Conservation (phyloP, 2,113 vertebrate species). For the Aix galericulata region DNA sequence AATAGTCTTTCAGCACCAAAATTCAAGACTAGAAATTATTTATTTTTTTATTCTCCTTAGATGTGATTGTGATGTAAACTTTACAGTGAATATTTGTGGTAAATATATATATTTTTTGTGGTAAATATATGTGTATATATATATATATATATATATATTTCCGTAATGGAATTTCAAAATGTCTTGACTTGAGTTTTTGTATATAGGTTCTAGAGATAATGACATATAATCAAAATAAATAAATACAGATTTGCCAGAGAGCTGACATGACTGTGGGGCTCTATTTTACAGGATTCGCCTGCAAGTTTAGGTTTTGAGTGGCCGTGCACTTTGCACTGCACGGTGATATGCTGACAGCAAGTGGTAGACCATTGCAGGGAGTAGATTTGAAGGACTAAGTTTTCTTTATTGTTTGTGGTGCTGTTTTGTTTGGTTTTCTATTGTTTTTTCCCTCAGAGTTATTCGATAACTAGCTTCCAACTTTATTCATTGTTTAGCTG, state of each 20-base stretch:
- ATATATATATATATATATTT: not conserved
- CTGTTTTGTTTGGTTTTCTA: no score
- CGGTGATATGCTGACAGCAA: not conserved
- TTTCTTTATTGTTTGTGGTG: not conserved
- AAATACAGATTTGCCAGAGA: not conserved
- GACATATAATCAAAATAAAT: not conserved
- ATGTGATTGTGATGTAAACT: not conserved
- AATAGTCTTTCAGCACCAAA: not conserved
- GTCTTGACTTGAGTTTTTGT: not conserved
- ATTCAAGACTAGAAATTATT: not conserved
- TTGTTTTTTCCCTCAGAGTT: not conserved
- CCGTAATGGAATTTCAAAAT: not conserved
- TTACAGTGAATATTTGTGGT: not conserved
- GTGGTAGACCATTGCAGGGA: not conserved
- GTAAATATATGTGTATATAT: no score
- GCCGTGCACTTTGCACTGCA: fast-evolving
- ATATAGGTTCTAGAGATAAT: not conserved
- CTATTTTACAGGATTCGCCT: not conserved
- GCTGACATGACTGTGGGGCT: fast-evolving
- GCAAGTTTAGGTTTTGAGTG: not conserved
- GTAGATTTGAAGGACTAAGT: not conserved
- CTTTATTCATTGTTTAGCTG: not conserved
- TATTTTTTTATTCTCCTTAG: not conserved
- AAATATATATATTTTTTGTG: no score
- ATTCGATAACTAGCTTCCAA: not conserved